These are phyloP conservation scores for Cairina moschata DNA, from an alignment of 2,113 vertebrate genomes.

Conservation along the genomic window DNA sequence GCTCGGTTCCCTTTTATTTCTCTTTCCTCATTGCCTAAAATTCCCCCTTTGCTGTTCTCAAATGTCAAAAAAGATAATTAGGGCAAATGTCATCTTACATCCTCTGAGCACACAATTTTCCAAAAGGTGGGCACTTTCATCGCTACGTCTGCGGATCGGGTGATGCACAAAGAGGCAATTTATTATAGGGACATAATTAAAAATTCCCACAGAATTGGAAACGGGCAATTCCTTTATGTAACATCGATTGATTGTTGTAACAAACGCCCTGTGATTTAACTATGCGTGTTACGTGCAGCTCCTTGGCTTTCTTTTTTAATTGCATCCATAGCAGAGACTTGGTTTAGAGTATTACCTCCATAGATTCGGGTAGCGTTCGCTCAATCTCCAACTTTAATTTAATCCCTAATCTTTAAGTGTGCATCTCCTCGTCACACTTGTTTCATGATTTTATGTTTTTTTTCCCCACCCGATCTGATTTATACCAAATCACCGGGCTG, in stretches of 20 bases:
- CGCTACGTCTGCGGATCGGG: background rate
- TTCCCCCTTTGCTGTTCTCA: background rate
- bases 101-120: background rate
- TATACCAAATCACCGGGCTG: conserved; percentile 19
- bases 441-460: background rate
- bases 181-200: background rate
- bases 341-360: background rate
- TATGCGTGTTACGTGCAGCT: background rate
- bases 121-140: background rate
- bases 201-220: background rate
- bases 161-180: background rate
- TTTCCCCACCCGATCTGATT: background rate
- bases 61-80: background rate
- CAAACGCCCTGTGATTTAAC: background rate
- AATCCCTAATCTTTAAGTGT: background rate
- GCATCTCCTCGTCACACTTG: conserved; percentile 28
- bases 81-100: background rate
- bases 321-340: background rate
- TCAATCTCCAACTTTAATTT: conserved; percentile 42
- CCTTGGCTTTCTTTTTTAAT: background rate
- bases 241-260: background rate
- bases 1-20: background rate
- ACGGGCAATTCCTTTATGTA: conserved; percentile 47
- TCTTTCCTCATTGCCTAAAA: conserved; percentile 19
- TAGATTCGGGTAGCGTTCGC: background rate